A percentile compares a stretch with the other conserved stretches of the same genome.
These are phyloP conservation scores for Sceloporus tristichus DNA, from an alignment of 2,113 vertebrate species.

Conservation along the genomic window DNA sequence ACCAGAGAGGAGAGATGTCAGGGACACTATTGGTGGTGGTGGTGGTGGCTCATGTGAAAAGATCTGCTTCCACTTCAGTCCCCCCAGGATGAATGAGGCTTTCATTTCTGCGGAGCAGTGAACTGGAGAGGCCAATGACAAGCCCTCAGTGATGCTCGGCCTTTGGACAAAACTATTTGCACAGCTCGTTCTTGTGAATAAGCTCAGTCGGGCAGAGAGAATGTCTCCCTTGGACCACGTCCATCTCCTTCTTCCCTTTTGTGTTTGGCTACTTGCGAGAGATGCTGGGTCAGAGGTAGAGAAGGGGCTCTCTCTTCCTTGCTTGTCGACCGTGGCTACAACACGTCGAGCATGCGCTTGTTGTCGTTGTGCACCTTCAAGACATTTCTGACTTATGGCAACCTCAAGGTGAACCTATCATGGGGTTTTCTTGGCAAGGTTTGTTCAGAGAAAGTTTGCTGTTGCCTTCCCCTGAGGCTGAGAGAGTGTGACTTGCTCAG, in stretches of 20 bases:
- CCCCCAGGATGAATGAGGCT: constrained; percentile 44
- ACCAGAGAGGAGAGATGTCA: constrained; percentile 13
- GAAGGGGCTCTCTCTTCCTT: neutral
- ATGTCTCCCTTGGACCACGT: constrained; percentile 47
- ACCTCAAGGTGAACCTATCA: no score
- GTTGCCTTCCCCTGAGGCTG: no score
- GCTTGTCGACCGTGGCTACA: neutral
- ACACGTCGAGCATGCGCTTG: neutral
- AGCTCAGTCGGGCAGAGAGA: constrained; percentile 49
- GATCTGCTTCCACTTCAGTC: constrained; percentile 38
- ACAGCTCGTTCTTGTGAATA: constrained; percentile 51
- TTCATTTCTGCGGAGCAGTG: constrained; percentile 47
- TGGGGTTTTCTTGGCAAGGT: no score
- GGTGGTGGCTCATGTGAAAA: constrained; percentile 1
- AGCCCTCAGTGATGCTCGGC: constrained; percentile 43
- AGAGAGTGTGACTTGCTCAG: no score
- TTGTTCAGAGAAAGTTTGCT: no score
- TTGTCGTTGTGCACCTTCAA: no score
- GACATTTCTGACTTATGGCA: no score
- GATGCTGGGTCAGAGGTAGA: constrained; percentile 24
- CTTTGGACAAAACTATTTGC: constrained; percentile 54
- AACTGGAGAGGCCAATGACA: constrained; percentile 42
- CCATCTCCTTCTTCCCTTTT: constrained; percentile 7
- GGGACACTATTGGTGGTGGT: neutral
- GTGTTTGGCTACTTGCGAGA: constrained; percentile 24